A percentile compares a stretch with the other conserved stretches of the same genome.
Conservation (phyloP, 2,888 invertebrate genomes). For the Caenorhabditis sulstoni region DNA sequence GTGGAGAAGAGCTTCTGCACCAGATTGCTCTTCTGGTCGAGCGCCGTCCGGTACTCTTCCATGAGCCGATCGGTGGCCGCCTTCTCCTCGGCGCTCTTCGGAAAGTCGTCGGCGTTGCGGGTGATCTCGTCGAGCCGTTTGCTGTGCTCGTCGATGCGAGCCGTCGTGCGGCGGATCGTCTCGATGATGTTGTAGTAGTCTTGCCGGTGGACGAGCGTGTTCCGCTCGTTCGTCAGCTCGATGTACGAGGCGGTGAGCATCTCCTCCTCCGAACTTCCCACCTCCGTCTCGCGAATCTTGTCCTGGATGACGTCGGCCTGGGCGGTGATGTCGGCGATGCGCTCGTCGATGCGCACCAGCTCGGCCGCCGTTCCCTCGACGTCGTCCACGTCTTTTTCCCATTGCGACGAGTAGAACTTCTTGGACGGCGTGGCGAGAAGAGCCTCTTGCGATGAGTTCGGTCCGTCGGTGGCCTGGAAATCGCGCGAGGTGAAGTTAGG, state of each 20-base stretch:
- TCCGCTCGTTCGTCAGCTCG: slow-evolving; percentile 69
- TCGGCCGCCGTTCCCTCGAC: slow-evolving; percentile 63
- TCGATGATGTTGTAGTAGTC: slow-evolving; percentile 73
- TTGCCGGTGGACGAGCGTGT: slow-evolving; percentile 63
- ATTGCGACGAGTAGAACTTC: slow-evolving; percentile 67
- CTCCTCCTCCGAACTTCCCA: slow-evolving; percentile 70
- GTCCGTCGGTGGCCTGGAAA: slow-evolving; percentile 31
- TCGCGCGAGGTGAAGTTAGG: too few species aligned
- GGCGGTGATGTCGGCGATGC: slow-evolving; percentile 56
- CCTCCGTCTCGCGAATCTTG: slow-evolving; percentile 63
- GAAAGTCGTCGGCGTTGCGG: slow-evolving; percentile 53
- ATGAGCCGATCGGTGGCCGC: slow-evolving; percentile 69
- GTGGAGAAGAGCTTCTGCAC: slow-evolving; percentile 62
- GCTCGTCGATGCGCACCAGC: slow-evolving; percentile 56
- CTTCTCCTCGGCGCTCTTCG: slow-evolving; percentile 71
- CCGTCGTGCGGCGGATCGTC: slow-evolving; percentile 55
- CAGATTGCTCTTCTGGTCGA: slow-evolving; percentile 64
- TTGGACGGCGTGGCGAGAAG: slow-evolving; percentile 53
- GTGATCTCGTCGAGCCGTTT: slow-evolving; percentile 57
- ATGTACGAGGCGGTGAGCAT: slow-evolving; percentile 67
- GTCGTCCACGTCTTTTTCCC: slow-evolving; percentile 72
- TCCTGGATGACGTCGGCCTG: slow-evolving; percentile 61
- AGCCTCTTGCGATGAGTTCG: slow-evolving; percentile 31
- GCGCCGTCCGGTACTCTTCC: slow-evolving; percentile 65
- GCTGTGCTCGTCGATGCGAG: slow-evolving; percentile 51